Evolutionary conservation across 2,113 vertebrate genomes (phyloP), one percentile per base, ranked within the genome.

Genomic region (Zootoca vivipara): DNA sequence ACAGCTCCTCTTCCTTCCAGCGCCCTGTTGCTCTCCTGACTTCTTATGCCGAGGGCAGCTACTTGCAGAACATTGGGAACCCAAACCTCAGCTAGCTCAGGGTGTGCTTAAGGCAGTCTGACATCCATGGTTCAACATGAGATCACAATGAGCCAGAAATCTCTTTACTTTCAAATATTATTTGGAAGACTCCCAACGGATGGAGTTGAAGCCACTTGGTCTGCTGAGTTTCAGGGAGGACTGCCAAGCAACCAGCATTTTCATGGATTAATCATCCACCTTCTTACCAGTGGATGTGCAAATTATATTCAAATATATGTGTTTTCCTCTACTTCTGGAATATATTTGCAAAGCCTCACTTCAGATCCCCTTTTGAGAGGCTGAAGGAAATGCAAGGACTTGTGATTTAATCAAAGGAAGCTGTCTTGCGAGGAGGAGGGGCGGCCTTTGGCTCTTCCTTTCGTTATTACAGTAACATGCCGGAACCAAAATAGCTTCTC

Each of bases 1-100:
- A 86, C 88, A 6, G 22, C 70, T 42, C 64, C 91, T 92, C 82
- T 94, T 90, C 92, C 92, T 93, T 20, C 12, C 93, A 83, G 88
- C 93, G 64, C 87, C 90, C 91, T 79, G 3, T 24, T 52, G 62
- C 93, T 95, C 90, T 92, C 75, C n/a, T 90, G 26, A 9, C 90
- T 96, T 96, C 92, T 35, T 90, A 95, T 94, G 91, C 95, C 94
- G 95, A 92, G 81, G n/a, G 87, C 94, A 86, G 89, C 86, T 84
- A 74, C 78, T 87, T 90, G 87, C 89, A 46, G 92, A 33, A 0
- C 64, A 82, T 82, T 89, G 89, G 94, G 26, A 94, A 93, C 74
- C 90, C 93, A 87, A 40, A 35, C 74, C 93, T 91, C 83, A 15
- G 89, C 83, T 87, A 7, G 52, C 7, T 81, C 74, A 13, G n/a